A percentile compares a stretch with the other conserved stretches of the same genome.
Conservation (phyloP, 2,797 vertebrate species). For the Diceros bicornis region DNA sequence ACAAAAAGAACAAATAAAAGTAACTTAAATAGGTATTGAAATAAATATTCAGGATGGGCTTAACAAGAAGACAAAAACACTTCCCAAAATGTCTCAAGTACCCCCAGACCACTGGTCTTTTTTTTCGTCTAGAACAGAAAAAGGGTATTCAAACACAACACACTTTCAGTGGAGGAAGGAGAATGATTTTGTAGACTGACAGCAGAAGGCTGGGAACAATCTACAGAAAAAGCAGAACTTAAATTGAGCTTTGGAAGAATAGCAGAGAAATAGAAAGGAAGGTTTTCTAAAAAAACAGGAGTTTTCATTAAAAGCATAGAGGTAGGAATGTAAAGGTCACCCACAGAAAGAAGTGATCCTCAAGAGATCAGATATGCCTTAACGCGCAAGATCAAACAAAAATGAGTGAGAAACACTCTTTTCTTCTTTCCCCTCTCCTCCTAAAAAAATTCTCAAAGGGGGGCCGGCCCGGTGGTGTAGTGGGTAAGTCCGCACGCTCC, state of each 20-base stretch:
- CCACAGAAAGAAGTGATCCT: background rate
- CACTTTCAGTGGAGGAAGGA: background rate
- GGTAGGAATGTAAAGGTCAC: background rate
- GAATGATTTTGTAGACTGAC: background rate
- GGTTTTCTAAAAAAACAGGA: background rate
- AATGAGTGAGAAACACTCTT: background rate
- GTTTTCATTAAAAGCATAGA: background rate
- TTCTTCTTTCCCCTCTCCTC: background rate
- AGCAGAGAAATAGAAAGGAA: background rate
- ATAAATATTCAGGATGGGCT: background rate
- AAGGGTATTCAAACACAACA: background rate
- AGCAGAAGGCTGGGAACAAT: background rate
- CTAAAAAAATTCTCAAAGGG: background rate
- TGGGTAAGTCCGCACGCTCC: too few relatives aligned
- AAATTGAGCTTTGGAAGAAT: background rate
- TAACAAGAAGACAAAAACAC: background rate
- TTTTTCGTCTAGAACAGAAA: background rate
- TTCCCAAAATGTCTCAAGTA: slow-evolving; percentile 4
- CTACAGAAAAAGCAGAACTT: background rate
- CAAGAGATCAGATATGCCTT: background rate
- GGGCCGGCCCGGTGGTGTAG: too few relatives aligned
- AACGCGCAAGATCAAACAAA: background rate
- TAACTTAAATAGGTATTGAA: background rate
- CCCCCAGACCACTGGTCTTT: background rate
- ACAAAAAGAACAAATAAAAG: background rate